Evolutionary conservation across 2,113 vertebrate genomes (phyloP).

Genomic region (Dendropsophus ebraccatus): DNA sequence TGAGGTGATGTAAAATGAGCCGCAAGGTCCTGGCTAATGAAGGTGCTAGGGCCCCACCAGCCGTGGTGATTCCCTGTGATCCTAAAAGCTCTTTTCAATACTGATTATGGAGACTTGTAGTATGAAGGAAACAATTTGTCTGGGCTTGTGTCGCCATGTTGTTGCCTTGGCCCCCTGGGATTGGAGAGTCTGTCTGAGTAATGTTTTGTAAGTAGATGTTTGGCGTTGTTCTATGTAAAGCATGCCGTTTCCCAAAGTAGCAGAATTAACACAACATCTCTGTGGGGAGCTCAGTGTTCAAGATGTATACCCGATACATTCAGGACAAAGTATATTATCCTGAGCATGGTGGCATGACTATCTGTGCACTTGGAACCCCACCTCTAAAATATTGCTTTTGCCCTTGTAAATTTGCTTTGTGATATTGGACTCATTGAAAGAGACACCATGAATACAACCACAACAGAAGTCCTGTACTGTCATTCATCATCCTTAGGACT

Average conservation of each 20-base stretch:
- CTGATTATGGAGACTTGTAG: constrained; percentile 5
- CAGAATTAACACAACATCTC: background rate
- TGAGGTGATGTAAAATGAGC: constrained; percentile 4
- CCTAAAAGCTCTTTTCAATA: constrained; percentile 8
- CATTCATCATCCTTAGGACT: no score
- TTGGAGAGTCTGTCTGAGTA: background rate
- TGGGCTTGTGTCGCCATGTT: constrained; percentile 16
- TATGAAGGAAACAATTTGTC: constrained; percentile 31
- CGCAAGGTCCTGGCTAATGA: constrained; percentile 4
- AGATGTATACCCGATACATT: background rate
- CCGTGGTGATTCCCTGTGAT: constrained; percentile 13
- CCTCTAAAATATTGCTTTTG: no score
- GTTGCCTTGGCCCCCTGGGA: background rate
- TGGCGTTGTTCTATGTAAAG: background rate
- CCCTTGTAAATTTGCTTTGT: no score
- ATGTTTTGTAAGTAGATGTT: constrained; percentile 15
- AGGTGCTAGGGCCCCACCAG: background rate
- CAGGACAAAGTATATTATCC: background rate
- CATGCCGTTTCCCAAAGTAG: constrained; percentile 4
- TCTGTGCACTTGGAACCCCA: no score
- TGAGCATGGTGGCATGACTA: no score
- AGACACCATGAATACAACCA: no score
- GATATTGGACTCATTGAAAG: no score
- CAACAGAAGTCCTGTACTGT: no score
- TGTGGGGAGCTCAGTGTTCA: background rate